Evolutionary conservation across 2,888 invertebrate genomes (phyloP).

Genomic region (Kryphioiulus occultus): DNA sequence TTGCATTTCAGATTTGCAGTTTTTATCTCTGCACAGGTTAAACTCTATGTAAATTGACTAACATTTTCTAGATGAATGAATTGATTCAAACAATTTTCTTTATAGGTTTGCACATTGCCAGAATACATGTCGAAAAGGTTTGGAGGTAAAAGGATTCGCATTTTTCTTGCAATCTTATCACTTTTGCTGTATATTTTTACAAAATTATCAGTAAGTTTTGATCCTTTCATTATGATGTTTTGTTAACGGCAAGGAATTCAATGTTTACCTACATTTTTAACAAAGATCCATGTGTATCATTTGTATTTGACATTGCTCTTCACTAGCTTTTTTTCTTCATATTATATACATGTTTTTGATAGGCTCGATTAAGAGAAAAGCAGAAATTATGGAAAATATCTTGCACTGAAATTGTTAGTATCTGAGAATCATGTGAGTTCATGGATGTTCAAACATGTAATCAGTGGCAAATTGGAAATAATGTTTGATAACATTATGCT

Average conservation of each 20-base stretch:
- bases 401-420: no score
- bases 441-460: no score
- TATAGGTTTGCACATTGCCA: constrained; percentile 62
- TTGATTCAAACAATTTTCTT: neutral
- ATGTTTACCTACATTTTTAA: neutral
- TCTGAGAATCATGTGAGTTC: no score
- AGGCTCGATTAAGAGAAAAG: no score
- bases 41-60: neutral
- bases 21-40: neutral
- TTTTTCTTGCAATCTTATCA: constrained; percentile 62
- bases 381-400: no score
- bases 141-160: constrained; percentile 62
- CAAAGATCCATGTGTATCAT: no score
- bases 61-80: neutral
- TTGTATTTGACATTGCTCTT: no score
- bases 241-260: constrained; percentile 8
- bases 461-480: no score
- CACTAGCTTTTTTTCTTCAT: no score
- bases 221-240: neutral
- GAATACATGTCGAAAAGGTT: constrained; percentile 64
- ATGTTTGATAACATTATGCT: no score
- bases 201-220: constrained; percentile 62
- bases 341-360: no score
- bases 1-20: neutral
- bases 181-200: constrained; percentile 64